Percentiles rank a stretch among this genome's conserved stretches.
These are phyloP conservation scores for Chaenocephalus aceratus DNA, from an alignment of 2,113 vertebrate species.

Conservation along the genomic window DNA sequence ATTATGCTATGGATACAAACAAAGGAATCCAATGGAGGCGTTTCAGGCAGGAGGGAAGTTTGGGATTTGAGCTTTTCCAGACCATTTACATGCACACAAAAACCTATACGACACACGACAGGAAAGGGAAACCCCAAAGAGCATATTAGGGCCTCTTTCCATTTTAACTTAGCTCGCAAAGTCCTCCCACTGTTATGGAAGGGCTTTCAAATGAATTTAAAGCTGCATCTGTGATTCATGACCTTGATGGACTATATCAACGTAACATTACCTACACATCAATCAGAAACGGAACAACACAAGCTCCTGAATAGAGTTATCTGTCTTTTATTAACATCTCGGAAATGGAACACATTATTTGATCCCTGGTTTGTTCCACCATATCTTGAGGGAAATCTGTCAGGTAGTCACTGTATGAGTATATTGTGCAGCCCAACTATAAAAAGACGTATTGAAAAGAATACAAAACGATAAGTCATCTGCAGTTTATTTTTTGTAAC, in stretches of 20 bases:
- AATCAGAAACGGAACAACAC: background rate
- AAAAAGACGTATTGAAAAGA: no score
- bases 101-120: no score
- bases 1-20: no score
- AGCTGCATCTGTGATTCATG: background rate
- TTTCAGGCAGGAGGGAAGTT: no score
- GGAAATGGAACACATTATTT: background rate
- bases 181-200: background rate
- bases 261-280: background rate
- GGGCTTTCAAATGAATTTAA: background rate
- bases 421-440: no score
- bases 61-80: no score
- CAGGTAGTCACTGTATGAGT: no score
- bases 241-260: background rate
- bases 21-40: no score
- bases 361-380: background rate
- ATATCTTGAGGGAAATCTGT: background rate
- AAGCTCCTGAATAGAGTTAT: background rate
- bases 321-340: background rate
- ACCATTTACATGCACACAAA: no score
- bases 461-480: background rate
- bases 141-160: no score
- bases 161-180: background rate
- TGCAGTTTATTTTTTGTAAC: conserved; percentile 3
- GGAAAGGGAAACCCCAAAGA: no score